These are phyloP conservation scores for Rhinoptilus africanus DNA, from an alignment of 2,113 vertebrate species.

Conservation along the genomic window DNA sequence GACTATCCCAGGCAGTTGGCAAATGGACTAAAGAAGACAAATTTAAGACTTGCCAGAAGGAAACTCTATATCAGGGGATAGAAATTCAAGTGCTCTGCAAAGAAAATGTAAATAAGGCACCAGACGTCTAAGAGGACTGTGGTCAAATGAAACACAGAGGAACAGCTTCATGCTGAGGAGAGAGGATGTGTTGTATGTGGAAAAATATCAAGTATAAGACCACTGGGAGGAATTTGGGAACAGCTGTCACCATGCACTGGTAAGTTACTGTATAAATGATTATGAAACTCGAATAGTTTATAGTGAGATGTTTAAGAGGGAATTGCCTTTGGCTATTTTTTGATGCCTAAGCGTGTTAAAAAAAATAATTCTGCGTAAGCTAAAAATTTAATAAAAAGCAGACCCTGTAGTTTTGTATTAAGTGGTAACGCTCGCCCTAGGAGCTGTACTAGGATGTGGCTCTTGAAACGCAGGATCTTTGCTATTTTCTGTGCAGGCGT, in stretches of 20 bases:
- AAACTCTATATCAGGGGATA: not conserved
- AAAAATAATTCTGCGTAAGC: not conserved
- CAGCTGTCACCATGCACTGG: not conserved
- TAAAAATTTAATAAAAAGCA: not conserved
- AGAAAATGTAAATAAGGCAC: slow-evolving; percentile 4
- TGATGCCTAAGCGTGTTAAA: not conserved
- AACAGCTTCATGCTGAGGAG: not conserved
- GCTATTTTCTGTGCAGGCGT: not conserved
- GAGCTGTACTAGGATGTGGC: not conserved
- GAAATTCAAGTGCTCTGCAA: slow-evolving; percentile 7
- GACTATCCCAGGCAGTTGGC: slow-evolving; percentile 8
- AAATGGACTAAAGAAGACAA: slow-evolving; percentile 5
- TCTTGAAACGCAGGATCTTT: not conserved
- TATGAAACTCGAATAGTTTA: not conserved
- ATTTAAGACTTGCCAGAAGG: slow-evolving; percentile 48
- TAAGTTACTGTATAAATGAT: not conserved
- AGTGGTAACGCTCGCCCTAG: not conserved
- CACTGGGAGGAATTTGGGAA: not conserved
- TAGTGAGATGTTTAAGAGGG: not conserved
- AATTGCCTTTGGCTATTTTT: not conserved
- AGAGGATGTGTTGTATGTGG: not conserved
- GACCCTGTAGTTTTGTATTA: not conserved
- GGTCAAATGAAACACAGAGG: not conserved
- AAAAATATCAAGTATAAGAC: not conserved
- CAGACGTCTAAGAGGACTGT: not conserved